Evolutionary conservation across 2,113 vertebrate genomes (phyloP), one percentile per base, ranked within the genome.

Genomic region (Carassius auratus): DNA sequence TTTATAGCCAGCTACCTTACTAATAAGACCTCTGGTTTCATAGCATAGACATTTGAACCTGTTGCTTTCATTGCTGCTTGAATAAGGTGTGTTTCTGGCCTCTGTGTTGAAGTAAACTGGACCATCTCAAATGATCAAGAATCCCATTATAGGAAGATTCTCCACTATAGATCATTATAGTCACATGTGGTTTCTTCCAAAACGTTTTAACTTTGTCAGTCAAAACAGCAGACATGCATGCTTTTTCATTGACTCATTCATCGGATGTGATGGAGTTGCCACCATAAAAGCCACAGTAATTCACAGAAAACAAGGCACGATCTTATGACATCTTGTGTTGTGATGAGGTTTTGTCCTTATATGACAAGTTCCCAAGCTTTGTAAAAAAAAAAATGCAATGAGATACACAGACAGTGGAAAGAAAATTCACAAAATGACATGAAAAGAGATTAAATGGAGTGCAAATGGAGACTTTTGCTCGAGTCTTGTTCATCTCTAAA

Each of bases 81-180:
- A 1, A 5, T 50, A 50, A 0, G 13, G 3, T 68, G 64, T 36
- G 64, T 68, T 68, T 68, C 12, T 45, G 8, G 42, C 42, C 8
- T 45, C 42, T 9, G 12, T 13, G 10, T 50, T 45, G 42, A 9
- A 45, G 48, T 50, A 33, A 68, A 68, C 3, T 68, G 14, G 30
- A 33, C 26, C 64, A 69, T 36, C 7, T 69, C 66, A 61, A 33
- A 55, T 86, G 82, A 86, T 87, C 83, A 84, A 87, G 86, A 79
- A 36, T 38, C 62, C 50, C 33, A 42, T 76, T 81, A 71, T 36
- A 30, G 68, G 38, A 14, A 42, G 26, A 52, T 76, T 75, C 62
- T 87, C 61, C 66, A 30, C 86, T 86, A 88, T 71, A 73, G 45
- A 52, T 64, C 73, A 52, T 57, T 62, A 52, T 52, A n/a, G 55